Percentiles rank a stretch among this genome's conserved stretches.
These are phyloP conservation scores for Saturnia japonica DNA, from an alignment of 2,888 invertebrate species.

Conservation along the genomic window DNA sequence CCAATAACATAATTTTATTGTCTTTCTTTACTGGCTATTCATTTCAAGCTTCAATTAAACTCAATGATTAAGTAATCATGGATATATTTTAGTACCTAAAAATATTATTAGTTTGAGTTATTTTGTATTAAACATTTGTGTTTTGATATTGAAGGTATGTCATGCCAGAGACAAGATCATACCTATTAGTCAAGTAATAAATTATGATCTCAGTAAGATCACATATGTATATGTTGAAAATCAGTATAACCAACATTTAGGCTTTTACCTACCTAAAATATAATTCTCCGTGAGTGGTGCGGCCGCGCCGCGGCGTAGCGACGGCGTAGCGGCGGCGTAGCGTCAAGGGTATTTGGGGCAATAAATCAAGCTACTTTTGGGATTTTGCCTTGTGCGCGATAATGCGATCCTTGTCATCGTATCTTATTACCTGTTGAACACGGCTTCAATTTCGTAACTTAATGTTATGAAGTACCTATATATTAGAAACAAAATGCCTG, in stretches of 20 bases:
- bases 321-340: conserved; percentile 39
- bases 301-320: conserved; percentile 41
- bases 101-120: neutral
- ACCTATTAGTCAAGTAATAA: neutral
- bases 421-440: conserved; percentile 70
- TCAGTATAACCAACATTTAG: conserved; percentile 19
- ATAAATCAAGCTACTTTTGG: conserved; percentile 66
- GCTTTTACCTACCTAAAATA: conserved; percentile 41
- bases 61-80: too few relatives aligned
- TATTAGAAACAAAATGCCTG: conserved; percentile 6
- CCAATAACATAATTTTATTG: neutral
- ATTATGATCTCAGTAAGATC: neutral
- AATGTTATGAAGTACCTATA: conserved; percentile 8
- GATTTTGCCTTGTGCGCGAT: conserved; percentile 59
- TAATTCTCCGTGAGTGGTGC: too few relatives aligned
- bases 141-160: neutral
- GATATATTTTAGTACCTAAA: neutral
- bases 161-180: neutral
- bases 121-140: neutral
- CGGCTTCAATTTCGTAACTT: conserved; percentile 46
- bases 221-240: conserved; percentile 9
- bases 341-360: conserved; percentile 57
- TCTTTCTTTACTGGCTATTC: too few relatives aligned
- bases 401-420: conserved; percentile 65
- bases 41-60: neutral